phyloP scores from a whole-genome alignment of 2,113 vertebrate species.

The Archocentrus centrarchus region DNA sequence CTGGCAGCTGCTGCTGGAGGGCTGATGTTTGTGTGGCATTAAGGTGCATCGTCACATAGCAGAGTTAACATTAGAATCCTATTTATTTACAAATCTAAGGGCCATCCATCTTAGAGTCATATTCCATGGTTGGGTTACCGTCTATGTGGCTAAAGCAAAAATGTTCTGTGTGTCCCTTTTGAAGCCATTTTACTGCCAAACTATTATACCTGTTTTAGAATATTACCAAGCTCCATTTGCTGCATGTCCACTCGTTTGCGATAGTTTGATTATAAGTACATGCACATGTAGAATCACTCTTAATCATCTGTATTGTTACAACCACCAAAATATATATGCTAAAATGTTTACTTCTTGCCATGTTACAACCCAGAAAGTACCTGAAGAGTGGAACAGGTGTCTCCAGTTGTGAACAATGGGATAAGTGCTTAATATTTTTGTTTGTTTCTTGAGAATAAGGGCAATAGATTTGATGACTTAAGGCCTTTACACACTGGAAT shows the following conservation, averaged over 20 bases:
- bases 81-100: constrained; percentile 11
- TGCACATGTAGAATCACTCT: not conserved
- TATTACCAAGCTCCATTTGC: not conserved
- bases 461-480: too few species aligned
- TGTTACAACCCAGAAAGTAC: too few species aligned
- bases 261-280: not conserved
- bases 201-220: not conserved
- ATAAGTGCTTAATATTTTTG: too few species aligned
- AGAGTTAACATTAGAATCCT: constrained; percentile 2
- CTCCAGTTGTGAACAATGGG: too few species aligned
- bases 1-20: constrained; percentile 19
- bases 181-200: not conserved
- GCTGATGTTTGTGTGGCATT: constrained; percentile 12
- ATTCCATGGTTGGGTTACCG: not conserved
- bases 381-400: too few species aligned
- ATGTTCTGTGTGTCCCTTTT: not conserved
- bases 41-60: constrained; percentile 15
- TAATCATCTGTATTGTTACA: not conserved
- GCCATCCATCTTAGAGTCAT: not conserved
- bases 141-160: not conserved
- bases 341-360: too few species aligned
- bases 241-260: not conserved
- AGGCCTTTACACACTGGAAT: too few species aligned
- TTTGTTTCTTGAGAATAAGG: too few species aligned
- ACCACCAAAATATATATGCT: too few species aligned